These are phyloP conservation scores for Oryzias melastigma DNA, from an alignment of 2,113 vertebrate genomes.

Conservation along the genomic window DNA sequence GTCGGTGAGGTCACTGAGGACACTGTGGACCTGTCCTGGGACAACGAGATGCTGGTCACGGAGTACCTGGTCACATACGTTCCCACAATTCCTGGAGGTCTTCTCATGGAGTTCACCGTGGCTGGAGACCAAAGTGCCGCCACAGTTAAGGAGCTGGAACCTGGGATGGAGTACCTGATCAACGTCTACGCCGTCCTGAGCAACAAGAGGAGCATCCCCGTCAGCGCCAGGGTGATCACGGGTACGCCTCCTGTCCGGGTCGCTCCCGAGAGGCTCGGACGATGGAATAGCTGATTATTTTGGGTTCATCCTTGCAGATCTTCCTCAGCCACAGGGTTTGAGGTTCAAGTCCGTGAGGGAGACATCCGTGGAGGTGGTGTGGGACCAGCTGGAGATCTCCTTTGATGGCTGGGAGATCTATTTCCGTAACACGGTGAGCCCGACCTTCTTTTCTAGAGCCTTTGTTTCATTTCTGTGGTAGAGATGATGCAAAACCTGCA, in stretches of 20 bases:
- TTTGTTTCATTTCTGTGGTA: not conserved
- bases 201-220: conserved; percentile 89
- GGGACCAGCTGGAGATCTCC: conserved; percentile 88
- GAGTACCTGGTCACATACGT: conserved; percentile 86
- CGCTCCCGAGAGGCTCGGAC: not conserved
- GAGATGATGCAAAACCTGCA: conserved; percentile 32
- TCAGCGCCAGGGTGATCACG: conserved; percentile 89
- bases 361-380: conserved; percentile 88
- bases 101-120: conserved; percentile 84
- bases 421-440: conserved; percentile 86
- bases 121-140: conserved; percentile 83
- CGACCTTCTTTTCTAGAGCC: conserved; percentile 8
- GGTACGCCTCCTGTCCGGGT: conserved; percentile 73
- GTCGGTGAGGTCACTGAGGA: conserved; percentile 84
- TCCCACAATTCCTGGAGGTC: conserved; percentile 83
- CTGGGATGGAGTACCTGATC: conserved; percentile 91
- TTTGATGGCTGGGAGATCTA: conserved; percentile 92
- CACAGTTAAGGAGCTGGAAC: conserved; percentile 87
- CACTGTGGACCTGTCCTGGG: conserved; percentile 88
- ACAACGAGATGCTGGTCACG: conserved; percentile 87
- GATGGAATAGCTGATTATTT: not conserved
- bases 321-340: conserved; percentile 89
- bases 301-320: conserved; percentile 69
- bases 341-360: conserved; percentile 90
- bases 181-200: conserved; percentile 90